phyloP scores from a whole-genome alignment of 1,140 invertebrate species.

The Agrilus planipennis region DNA sequence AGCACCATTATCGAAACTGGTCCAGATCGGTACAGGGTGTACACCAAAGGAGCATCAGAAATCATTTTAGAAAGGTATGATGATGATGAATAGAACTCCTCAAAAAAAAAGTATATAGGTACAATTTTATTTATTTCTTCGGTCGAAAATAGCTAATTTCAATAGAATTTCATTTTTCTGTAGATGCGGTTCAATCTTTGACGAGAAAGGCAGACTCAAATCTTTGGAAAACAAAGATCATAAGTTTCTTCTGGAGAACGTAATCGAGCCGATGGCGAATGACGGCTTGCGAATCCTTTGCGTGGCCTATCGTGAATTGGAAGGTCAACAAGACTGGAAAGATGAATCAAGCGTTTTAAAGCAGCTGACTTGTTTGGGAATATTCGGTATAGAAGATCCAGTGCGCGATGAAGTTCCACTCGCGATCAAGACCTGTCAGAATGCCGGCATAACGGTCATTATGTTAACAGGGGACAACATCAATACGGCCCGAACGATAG shows the following conservation, averaged over 20 bases:
- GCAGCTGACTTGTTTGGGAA: constrained; percentile 89
- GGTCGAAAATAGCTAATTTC: too few relatives aligned
- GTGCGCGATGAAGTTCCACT: constrained; percentile 93
- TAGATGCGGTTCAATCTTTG: constrained; percentile 94
- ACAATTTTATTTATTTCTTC: too few relatives aligned
- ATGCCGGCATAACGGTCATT: constrained; percentile 96
- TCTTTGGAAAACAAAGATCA: constrained; percentile 91
- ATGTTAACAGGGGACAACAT: constrained; percentile 99
- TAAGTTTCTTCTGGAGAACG: constrained; percentile 82
- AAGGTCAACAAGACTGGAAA: constrained; percentile 94
- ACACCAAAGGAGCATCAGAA: constrained; percentile 98
- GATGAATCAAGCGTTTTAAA: constrained; percentile 88
- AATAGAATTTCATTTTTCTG: too few relatives aligned
- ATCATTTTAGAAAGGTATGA: constrained; percentile 95
- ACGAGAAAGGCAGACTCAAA: constrained; percentile 79
- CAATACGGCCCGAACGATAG: constrained; percentile 96
- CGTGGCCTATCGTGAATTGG: constrained; percentile 85
- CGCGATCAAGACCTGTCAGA: constrained; percentile 89
- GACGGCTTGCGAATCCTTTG: constrained; percentile 98
- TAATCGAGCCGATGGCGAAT: constrained; percentile 99
- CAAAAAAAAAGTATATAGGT: too few relatives aligned
- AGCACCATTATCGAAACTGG: constrained; percentile 85
- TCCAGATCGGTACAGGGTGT: constrained; percentile 81
- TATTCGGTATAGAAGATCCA: constrained; percentile 98
- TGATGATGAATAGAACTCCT: too few relatives aligned